Conservation (phyloP, 2,888 invertebrate species). For the Caenorhabditis sp. region DNA sequence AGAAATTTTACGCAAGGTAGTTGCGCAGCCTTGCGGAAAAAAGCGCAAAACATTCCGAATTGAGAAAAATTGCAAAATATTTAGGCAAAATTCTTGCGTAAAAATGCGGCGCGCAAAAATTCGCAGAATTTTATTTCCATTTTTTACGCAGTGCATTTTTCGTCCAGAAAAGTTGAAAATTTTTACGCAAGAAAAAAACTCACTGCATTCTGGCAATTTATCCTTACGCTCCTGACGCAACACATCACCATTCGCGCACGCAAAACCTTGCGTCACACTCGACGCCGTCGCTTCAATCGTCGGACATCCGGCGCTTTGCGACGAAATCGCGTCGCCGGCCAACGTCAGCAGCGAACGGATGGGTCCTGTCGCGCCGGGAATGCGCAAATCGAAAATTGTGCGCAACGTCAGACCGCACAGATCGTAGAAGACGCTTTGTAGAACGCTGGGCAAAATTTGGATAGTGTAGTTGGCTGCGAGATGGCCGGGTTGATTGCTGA, state of each 20-base stretch:
- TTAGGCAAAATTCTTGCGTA: too few relatives aligned
- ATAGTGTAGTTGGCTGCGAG: constrained; percentile 82
- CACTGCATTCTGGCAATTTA: constrained; percentile 85
- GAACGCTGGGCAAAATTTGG: constrained; percentile 85
- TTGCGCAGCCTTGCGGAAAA: too few relatives aligned
- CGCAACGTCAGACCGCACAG: constrained; percentile 91
- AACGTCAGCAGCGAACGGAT: constrained; percentile 58
- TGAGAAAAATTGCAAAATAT: too few relatives aligned
- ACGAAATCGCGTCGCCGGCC: constrained; percentile 60
- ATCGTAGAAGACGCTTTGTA: constrained; percentile 90
- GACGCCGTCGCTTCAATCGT: constrained; percentile 71
- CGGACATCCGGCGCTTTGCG: constrained; percentile 52
- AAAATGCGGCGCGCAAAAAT: too few relatives aligned
- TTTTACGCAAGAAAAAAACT: constrained; percentile 73
- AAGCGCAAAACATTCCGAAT: too few relatives aligned
- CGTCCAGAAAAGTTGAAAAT: too few relatives aligned
- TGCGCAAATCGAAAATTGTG: constrained; percentile 90
- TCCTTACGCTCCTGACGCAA: constrained; percentile 86
- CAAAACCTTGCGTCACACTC: constrained; percentile 85
- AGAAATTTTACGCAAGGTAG: too few relatives aligned
- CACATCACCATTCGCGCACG: constrained; percentile 91
- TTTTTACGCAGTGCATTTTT: too few relatives aligned
- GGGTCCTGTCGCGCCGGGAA: constrained; percentile 78
- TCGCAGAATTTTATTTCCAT: too few relatives aligned
- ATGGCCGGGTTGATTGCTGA: constrained; percentile 68